Base-by-base conservation (phyloP, 2,888 invertebrate genomes). In the Andrena flavipes region DNA sequence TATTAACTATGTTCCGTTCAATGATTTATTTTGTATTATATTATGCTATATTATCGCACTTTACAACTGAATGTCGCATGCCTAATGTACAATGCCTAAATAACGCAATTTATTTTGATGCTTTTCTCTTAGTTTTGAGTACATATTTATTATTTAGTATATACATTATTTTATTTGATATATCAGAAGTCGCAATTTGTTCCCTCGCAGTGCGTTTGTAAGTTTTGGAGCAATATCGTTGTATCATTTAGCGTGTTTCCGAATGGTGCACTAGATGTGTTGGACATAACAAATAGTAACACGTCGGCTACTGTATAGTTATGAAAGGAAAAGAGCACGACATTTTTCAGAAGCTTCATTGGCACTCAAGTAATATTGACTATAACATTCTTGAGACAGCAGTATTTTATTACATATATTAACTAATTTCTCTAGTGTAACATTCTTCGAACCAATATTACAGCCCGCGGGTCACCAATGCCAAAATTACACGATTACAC, bases 1-100 rank as follows among this genome's bases (percentile, higher is more conserved):
- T 42, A 59, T 63, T 70, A 29, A 62, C 42, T 42, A 62, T 49
- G 20, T 54, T 79, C 77, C 16, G 30, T 73, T 80, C 65, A 60
- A 76, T 63, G 56, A 71, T 76, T 88, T 82, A 78, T n/a, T 82
- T 79, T 86, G 63, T 76, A 77, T 62, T 42, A 70, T 69, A 78
- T 81, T 82, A 73, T 56, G 59, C 71, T 76, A 35, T 81, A 77
- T 73, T 86, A 69, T 76, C 64, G 84, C 81, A 86, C 59, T 62
- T 35, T 82, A 81, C 59, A 82, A 67, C 74, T 88, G 87, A 78
- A 87, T 86, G 86, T 84, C 79, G 89, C 89, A 89, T 89, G 89
- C 81, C 79, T 80, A 23, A 82, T 71, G 84, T 78, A 84, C 75
- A 82, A 59, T 75, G 62, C 72, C 81, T 82, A 71, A 78, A 76